Conservation (phyloP, 2,888 invertebrate species). For the Hydriomena furcata region DNA sequence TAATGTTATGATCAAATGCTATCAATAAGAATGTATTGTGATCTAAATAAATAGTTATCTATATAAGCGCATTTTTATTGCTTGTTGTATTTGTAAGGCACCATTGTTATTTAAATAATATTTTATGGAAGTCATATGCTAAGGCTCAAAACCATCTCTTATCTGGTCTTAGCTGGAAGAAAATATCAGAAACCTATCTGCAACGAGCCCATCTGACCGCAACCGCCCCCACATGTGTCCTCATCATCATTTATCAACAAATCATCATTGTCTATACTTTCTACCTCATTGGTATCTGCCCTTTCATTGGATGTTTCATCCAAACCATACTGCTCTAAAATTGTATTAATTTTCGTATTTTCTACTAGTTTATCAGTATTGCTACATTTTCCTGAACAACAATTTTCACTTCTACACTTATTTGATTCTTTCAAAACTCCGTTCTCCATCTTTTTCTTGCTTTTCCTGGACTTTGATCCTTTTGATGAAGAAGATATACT, state of each 20-base stretch:
- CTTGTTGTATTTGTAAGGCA: neutral
- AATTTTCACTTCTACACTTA: conserved; percentile 38
- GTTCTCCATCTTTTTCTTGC: conserved; percentile 37
- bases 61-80: conserved; percentile 6
- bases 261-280: conserved; percentile 32
- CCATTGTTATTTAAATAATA: no score
- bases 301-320: conserved; percentile 36
- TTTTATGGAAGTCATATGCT: no score
- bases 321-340: conserved; percentile 59
- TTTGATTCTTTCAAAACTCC: conserved; percentile 17
- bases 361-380: conserved; percentile 38
- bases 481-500: conserved; percentile 39
- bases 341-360: conserved; percentile 54
- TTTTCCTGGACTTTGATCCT: conserved; percentile 35
- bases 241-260: conserved; percentile 52
- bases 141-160: no score
- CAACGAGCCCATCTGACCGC: conserved; percentile 59
- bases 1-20: conserved; percentile 12
- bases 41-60: conserved; percentile 18
- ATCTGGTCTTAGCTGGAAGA: neutral
- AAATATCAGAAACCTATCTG: conserved; percentile 59
- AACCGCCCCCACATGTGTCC: conserved; percentile 62
- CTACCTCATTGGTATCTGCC: conserved; percentile 18
- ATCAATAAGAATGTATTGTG: conserved; percentile 18
- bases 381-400: conserved; percentile 49